Conservation (phyloP, 2,888 invertebrate genomes). For the Mellilla xanthometata region DNA sequence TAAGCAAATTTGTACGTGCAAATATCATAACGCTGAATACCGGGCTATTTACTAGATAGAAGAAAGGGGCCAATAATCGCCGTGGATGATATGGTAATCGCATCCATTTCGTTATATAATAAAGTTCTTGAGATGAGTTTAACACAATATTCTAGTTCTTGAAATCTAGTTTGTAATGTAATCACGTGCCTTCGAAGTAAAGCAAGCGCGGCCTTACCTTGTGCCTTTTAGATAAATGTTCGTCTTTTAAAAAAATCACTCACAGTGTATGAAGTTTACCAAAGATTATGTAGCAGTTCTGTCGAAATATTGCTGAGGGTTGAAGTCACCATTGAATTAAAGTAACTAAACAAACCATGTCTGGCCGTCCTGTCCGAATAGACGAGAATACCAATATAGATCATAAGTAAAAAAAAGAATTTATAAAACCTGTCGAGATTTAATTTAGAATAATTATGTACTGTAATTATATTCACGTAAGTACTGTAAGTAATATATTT, state of each 20-base stretch:
- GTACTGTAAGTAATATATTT: constrained; percentile 76
- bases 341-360: constrained; percentile 17
- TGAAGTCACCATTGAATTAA: constrained; percentile 20
- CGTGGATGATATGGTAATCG: too few relatives aligned
- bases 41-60: too few relatives aligned
- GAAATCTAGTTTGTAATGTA: neutral
- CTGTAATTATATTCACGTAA: constrained; percentile 72
- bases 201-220: constrained; percentile 18
- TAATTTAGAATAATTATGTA: constrained; percentile 61
- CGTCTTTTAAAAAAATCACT: constrained; percentile 20
- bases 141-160: neutral
- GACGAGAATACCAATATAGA: constrained; percentile 67
- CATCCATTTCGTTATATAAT: too few relatives aligned
- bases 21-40: too few relatives aligned
- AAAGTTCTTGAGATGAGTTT: too few relatives aligned
- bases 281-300: constrained; percentile 42
- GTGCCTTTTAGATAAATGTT: constrained; percentile 27
- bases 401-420: constrained; percentile 53
- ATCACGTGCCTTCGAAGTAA: constrained; percentile 25
- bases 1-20: neutral
- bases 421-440: constrained; percentile 76
- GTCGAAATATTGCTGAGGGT: constrained; percentile 18
- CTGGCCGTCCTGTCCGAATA: constrained; percentile 51
- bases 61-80: neutral
- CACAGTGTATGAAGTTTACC: constrained; percentile 37